Base-by-base conservation (phyloP, 2,888 invertebrate genomes). In the Orthonevra nobilis region DNA sequence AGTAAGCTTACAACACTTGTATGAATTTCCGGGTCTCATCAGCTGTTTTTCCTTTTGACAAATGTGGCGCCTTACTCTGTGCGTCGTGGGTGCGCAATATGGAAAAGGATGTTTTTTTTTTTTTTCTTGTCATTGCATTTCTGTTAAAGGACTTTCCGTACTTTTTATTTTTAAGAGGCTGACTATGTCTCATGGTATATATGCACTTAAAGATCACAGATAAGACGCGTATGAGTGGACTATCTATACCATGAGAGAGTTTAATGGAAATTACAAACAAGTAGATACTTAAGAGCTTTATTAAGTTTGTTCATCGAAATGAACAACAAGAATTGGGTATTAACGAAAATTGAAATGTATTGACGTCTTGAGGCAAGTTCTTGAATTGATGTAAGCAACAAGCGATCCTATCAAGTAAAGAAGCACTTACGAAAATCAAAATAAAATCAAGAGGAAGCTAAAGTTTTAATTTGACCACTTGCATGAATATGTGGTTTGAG, bases 1-100 rank as follows among this genome's bases (percentile, higher is more conserved):
- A 10, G 26, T 66, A 58, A 79, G 70, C 73, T 73, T 44, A 61
- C 72, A 60, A 40, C 73, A 79, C 73, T 79, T 73, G 73, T 73
- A 61, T 60, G 73, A 79, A 72, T 60, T 79, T 79, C 79, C 79
- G 60, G 79, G 56, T 32, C 14, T 32, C 48, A 36, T 73, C 79
- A 79, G 79, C 79, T 79, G 79, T 46, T 73, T 66, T 9, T 9
- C 14, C 52, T 63, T 50, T 30, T 14, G 28, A 50, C 23, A 48
- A 68, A 64, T 42, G 28, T 40, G 63, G 20, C 42, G 52, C 44
- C 46, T 20, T 20, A 5, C 26, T 58, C 23, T 23, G 23, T 5
- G 7, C 17, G 28, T 15, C 20, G 6, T 20, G 10, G 42, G 14
- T 32, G 32, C 23, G 52, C 44, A 26, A n/a, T 32, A 15, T 6